phyloP scores from a whole-genome alignment of 2,888 invertebrate species.

The Cyclophora albipunctata region DNA sequence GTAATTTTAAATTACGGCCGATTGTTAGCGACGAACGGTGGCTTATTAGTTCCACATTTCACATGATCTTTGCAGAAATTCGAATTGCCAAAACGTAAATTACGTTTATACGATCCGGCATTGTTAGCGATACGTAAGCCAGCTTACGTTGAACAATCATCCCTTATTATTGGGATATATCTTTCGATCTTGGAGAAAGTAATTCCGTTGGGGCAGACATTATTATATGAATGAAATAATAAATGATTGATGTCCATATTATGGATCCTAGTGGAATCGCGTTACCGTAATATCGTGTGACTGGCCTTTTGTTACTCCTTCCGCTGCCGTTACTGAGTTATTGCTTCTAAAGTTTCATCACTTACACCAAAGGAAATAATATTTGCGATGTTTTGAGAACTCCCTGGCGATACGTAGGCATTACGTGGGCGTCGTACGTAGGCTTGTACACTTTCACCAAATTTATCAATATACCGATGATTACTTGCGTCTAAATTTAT shows the following conservation, averaged over 20 bases:
- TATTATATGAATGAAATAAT: slow-evolving; percentile 25
- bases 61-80: slow-evolving; percentile 15
- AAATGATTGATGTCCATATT: slow-evolving; percentile 23
- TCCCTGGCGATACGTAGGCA: no score
- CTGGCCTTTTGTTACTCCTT: no score
- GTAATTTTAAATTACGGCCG: slow-evolving; percentile 12
- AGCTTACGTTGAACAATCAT: slow-evolving; percentile 34
- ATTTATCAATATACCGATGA: no score
- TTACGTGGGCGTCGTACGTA: no score
- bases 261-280: slow-evolving; percentile 6
- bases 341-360: no score
- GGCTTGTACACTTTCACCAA: no score
- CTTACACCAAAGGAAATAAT: no score
- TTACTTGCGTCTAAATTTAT: no score
- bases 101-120: slow-evolving; percentile 20
- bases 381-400: no score
- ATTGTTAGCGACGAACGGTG: slow-evolving; percentile 11
- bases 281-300: slow-evolving; percentile 1
- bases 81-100: slow-evolving; percentile 20
- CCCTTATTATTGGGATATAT: slow-evolving; percentile 32
- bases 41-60: slow-evolving; percentile 22
- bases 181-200: slow-evolving; percentile 22
- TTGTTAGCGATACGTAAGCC: slow-evolving; percentile 27
- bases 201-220: slow-evolving; percentile 25
- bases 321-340: no score